phyloP scores from a whole-genome alignment of 2,888 invertebrate genomes.

The Leucophenga montana region DNA sequence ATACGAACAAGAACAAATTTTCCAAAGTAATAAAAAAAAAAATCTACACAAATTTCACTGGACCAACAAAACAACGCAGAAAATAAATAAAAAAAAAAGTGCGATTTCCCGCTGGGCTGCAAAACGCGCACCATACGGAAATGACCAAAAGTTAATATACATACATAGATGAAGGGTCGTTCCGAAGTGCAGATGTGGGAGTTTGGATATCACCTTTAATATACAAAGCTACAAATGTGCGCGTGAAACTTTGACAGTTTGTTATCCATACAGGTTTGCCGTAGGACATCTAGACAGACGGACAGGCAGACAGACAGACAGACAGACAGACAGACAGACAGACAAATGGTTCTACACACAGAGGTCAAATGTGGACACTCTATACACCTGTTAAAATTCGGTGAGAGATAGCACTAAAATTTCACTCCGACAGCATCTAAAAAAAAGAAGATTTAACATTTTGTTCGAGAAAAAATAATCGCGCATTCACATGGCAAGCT shows the following conservation, averaged over 20 bases:
- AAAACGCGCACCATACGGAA: conserved; percentile 5
- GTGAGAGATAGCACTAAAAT: neutral
- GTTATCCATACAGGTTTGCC: conserved; percentile 52
- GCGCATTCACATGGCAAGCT: neutral
- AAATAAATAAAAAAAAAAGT: conserved; percentile 39
- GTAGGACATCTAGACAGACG: neutral
- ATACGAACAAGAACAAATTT: conserved; percentile 21
- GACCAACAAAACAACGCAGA: neutral
- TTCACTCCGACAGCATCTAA: neutral
- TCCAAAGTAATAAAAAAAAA: conserved; percentile 21
- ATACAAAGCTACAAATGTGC: neutral
- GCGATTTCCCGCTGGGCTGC: conserved; percentile 46
- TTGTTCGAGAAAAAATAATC: too few species aligned
- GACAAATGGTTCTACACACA: neutral
- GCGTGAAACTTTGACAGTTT: conserved; percentile 68
- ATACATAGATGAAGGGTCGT: neutral
- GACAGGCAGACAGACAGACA: neutral
- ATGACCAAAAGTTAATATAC: conserved; percentile 11
- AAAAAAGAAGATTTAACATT: neutral
- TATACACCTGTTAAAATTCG: conserved; percentile 12
- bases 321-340: too few species aligned
- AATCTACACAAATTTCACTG: conserved; percentile 19
- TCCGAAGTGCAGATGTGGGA: neutral
- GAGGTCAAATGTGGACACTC: neutral
- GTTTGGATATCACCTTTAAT: neutral